Conservation (phyloP, 2,888 invertebrate genomes). For the Mechanitis messenoides region DNA sequence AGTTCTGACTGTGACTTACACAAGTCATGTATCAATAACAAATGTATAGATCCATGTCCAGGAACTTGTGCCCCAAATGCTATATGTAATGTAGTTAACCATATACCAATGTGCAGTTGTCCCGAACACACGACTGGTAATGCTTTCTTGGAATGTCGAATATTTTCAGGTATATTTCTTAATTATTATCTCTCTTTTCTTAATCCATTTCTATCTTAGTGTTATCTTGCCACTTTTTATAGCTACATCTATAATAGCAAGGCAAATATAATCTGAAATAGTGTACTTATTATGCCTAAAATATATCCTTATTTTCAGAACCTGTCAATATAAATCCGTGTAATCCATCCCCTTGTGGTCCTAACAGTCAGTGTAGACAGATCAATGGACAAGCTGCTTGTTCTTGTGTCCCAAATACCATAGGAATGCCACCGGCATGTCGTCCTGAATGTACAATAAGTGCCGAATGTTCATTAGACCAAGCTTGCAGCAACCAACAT, state of each 20-base stretch:
- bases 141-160: conserved; percentile 80
- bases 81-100: conserved; percentile 81
- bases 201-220: neutral
- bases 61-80: conserved; percentile 87
- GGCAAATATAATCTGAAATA: neutral
- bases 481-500: conserved; percentile 83
- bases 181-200: neutral
- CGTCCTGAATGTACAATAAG: conserved; percentile 84
- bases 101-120: conserved; percentile 78
- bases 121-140: conserved; percentile 81
- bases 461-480: conserved; percentile 82
- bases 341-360: conserved; percentile 80
- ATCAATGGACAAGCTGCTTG: conserved; percentile 81
- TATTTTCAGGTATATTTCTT: conserved; percentile 64
- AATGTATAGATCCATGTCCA: conserved; percentile 87
- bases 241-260: conserved; percentile 5
- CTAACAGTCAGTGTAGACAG: conserved; percentile 79
- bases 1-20: conserved; percentile 83
- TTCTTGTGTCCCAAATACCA: conserved; percentile 79
- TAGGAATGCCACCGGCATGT: conserved; percentile 81
- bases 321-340: conserved; percentile 76
- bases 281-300: neutral
- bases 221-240: neutral
- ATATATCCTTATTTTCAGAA: conserved; percentile 52
- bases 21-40: conserved; percentile 83